Evolutionary conservation across 1,140 invertebrate species (phyloP), one percentile per base, ranked within the genome.

Genomic region (Coptotermes formosanus): DNA sequence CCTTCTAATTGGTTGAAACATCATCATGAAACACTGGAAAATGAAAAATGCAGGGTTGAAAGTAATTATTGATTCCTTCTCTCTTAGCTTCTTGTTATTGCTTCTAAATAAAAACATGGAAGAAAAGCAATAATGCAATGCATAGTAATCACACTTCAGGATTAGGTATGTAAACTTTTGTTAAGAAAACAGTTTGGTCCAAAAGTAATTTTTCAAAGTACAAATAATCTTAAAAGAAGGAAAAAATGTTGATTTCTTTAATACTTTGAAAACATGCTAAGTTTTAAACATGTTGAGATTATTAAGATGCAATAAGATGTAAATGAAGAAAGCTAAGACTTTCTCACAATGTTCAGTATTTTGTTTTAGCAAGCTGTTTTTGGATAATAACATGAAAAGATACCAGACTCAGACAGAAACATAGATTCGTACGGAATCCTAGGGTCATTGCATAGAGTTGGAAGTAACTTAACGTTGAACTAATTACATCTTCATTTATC

Each of bases 81-180:
- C n/a, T n/a, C 8, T 69, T 69, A 69, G 64, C 64, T n/a, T 69
- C 64, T 69, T 75, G 64, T 75, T 75, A 75, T 75, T 75, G n/a
- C 64, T 75, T 75, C 64, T 75, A n/a, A 75, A 75, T n/a, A 75
- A 75, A 75, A 30, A 75, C 64, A 75, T 75, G 9, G n/a, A 75
- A 30, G 64, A 55, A 75, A 75, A 75, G 7, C 64, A 75, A 30
- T 75, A 75, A 30, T 75, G n/a, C 64, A 75, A 75, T 75, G 64
- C n/a, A n/a, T 75, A 30, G 8, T 75, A 30, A 16, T 30, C 64
- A 75, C n/a, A 75, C n/a, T 8, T 30, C 64, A 30, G 3, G 7
- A 16, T 30, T 75, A 75, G n/a, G 7, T 75, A n/a, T 75, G n/a
- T 30, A 75, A 75, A 25, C n/a, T 30, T 75, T 16, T 55, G 14